Percentiles rank a stretch among this genome's conserved stretches.
These are phyloP conservation scores for Aromia moschata DNA, from an alignment of 2,888 invertebrate genomes.

Conservation along the genomic window DNA sequence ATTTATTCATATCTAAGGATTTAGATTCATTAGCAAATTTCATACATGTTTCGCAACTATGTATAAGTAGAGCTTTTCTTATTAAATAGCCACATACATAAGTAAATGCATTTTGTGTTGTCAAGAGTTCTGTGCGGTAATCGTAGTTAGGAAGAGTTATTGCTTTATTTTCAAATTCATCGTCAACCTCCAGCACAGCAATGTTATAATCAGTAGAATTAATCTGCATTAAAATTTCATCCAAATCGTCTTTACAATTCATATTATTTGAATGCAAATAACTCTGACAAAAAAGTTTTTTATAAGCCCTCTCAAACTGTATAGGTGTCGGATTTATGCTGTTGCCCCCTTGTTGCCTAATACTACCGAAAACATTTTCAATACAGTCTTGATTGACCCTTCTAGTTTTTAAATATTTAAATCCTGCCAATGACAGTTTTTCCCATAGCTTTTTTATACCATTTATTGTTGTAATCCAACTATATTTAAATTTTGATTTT, in stretches of 20 bases:
- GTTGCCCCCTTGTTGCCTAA: conserved; percentile 40
- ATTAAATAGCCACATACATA: conserved; percentile 30
- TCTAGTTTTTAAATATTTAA: conserved; percentile 39
- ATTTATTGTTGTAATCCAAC: conserved; percentile 41
- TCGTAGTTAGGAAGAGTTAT: conserved; percentile 15
- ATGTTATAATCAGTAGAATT: conserved; percentile 1
- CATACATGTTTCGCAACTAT: conserved; percentile 8
- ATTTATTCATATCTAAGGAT: conserved; percentile 3
- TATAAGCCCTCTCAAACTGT: conserved; percentile 38
- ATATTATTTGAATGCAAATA: conserved; percentile 28
- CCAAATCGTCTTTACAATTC: conserved; percentile 30
- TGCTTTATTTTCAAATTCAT: neutral
- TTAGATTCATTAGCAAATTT: conserved; percentile 15
- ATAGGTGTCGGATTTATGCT: conserved; percentile 43
- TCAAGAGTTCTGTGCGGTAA: conserved; percentile 16
- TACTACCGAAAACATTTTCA: conserved; percentile 43
- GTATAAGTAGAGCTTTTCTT: conserved; percentile 9
- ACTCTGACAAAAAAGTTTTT: conserved; percentile 36
- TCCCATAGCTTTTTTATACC: conserved; percentile 38
- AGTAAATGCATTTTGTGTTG: conserved; percentile 28
- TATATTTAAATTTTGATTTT: conserved; percentile 31
- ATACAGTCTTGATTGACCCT: conserved; percentile 42
- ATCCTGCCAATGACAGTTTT: conserved; percentile 27
- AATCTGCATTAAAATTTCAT: neutral
- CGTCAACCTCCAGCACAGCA: neutral